Conservation (phyloP, 2,888 invertebrate species). For the Halocaridina rubra region DNA sequence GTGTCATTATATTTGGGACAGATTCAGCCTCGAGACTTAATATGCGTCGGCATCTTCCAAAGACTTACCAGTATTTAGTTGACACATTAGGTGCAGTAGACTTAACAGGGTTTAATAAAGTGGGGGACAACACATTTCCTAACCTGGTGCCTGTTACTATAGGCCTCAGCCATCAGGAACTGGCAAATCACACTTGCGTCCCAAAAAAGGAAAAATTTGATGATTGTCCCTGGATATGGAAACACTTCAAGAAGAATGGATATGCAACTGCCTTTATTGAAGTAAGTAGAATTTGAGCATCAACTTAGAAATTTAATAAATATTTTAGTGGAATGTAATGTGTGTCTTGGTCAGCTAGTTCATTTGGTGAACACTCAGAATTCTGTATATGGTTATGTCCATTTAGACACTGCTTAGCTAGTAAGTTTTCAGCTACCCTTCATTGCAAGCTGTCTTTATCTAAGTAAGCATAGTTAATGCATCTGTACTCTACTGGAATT, state of each 20-base stretch:
- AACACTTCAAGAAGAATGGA: constrained; percentile 78
- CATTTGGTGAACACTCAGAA: too few relatives aligned
- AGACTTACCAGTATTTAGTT: constrained; percentile 66
- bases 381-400: too few relatives aligned
- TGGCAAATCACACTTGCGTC: constrained; percentile 75
- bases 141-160: constrained; percentile 85
- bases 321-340: too few relatives aligned
- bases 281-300: constrained; percentile 6
- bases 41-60: constrained; percentile 68
- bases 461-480: too few relatives aligned
- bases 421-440: too few relatives aligned
- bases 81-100: constrained; percentile 67
- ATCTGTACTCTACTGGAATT: too few relatives aligned
- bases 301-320: too few relatives aligned
- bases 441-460: too few relatives aligned
- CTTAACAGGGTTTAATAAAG: constrained; percentile 73
- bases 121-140: constrained; percentile 93
- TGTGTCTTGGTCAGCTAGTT: too few relatives aligned
- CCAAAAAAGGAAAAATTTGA: constrained; percentile 76
- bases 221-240: constrained; percentile 86
- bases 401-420: too few relatives aligned
- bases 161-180: constrained; percentile 77
- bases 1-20: constrained; percentile 69
- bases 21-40: constrained; percentile 69
- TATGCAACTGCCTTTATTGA: constrained; percentile 78